phyloP scores from a whole-genome alignment of 1,140 invertebrate species.

The Drosophila santomea region DNA sequence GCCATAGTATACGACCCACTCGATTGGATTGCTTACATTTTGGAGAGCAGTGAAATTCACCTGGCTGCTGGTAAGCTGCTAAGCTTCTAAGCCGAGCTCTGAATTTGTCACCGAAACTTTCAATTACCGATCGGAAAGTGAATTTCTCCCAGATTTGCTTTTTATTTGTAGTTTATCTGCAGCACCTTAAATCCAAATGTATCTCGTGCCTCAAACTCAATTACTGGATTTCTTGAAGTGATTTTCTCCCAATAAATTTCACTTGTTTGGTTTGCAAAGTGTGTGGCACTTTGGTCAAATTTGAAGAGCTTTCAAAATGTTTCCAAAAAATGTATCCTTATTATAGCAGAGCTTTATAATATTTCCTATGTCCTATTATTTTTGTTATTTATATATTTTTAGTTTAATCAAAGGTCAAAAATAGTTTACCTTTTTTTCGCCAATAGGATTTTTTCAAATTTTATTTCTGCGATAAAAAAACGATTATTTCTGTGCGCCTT shows the following conservation, averaged over 20 bases:
- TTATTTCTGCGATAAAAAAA: not conserved
- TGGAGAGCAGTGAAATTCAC: slow-evolving; percentile 66
- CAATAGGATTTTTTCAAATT: not conserved
- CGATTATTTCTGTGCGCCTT: not conserved
- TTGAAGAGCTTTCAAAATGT: not conserved
- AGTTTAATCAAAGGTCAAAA: too few relatives aligned
- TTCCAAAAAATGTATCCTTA: too few relatives aligned
- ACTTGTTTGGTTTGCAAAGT: not conserved
- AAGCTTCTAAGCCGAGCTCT: slow-evolving; percentile 40
- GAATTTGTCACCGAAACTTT: slow-evolving; percentile 40
- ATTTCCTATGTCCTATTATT: too few relatives aligned
- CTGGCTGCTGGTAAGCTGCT: slow-evolving; percentile 18
- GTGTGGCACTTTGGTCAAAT: not conserved
- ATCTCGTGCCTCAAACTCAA: slow-evolving; percentile 1
- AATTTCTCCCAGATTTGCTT: slow-evolving; percentile 31
- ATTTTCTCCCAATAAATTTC: slow-evolving; percentile 1
- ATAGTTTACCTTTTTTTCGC: too few relatives aligned
- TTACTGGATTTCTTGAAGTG: not conserved
- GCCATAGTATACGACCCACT: slow-evolving; percentile 12
- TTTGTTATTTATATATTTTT: too few relatives aligned
- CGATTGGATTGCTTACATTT: slow-evolving; percentile 20
- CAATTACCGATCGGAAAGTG: slow-evolving; percentile 31
- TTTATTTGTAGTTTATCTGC: not conserved
- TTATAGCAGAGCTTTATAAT: too few relatives aligned
- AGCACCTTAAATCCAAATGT: slow-evolving; percentile 15